These are phyloP conservation scores for Amaurobius ferox DNA, from an alignment of 2,888 invertebrate species.

Conservation along the genomic window DNA sequence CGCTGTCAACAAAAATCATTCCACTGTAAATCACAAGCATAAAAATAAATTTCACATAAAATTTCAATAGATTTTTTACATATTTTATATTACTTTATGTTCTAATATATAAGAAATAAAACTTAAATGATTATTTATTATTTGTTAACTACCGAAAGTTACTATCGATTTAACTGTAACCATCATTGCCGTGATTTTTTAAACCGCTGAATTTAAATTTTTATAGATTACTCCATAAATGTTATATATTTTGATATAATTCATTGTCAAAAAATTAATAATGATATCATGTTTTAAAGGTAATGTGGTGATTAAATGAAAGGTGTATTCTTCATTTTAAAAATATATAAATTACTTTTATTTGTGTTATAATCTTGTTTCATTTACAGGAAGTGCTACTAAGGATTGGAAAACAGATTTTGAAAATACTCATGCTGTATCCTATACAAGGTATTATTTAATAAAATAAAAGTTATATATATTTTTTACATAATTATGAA, in stretches of 20 bases:
- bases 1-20: neutral
- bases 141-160: neutral
- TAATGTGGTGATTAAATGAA: slow-evolving; percentile 9
- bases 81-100: too few species aligned
- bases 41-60: too few species aligned
- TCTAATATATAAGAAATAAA: too few species aligned
- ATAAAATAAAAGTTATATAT: too few species aligned
- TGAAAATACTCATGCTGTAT: slow-evolving; percentile 29
- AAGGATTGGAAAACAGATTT: slow-evolving; percentile 25
- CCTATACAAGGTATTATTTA: slow-evolving; percentile 47
- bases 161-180: slow-evolving; percentile 8
- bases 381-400: slow-evolving; percentile 41
- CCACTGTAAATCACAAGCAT: too few species aligned
- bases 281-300: slow-evolving; percentile 68
- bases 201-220: slow-evolving; percentile 46
- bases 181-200: neutral
- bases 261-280: neutral
- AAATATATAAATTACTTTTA: too few species aligned
- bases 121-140: too few species aligned
- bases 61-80: too few species aligned
- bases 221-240: slow-evolving; percentile 9
- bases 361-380: neutral
- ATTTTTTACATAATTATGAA: too few species aligned
- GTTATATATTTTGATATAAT: slow-evolving; percentile 12
- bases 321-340: too few species aligned